A percentile compares a stretch with the other conserved stretches of the same genome.
These are phyloP conservation scores for Mylabris phalerata DNA, from an alignment of 1,140 invertebrate genomes.

Conservation along the genomic window DNA sequence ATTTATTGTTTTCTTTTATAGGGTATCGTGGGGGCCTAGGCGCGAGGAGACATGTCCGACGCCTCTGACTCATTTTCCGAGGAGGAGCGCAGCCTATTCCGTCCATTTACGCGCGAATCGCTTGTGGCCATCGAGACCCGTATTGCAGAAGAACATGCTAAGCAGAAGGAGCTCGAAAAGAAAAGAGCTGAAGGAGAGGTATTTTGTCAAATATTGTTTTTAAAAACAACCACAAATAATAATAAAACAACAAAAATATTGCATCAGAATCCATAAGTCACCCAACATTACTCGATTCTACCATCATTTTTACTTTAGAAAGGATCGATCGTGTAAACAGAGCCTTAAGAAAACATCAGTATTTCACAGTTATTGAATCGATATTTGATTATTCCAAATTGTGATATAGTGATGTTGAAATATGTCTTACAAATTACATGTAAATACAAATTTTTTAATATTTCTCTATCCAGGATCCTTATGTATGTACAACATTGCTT, in stretches of 20 bases:
- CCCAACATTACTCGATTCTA: background rate
- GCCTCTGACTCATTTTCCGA: constrained; percentile 82
- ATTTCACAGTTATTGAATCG: too few relatives aligned
- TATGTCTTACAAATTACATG: constrained; percentile 1
- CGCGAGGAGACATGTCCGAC: constrained; percentile 66
- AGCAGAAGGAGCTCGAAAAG: constrained; percentile 92
- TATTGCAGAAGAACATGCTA: constrained; percentile 89
- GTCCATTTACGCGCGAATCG: constrained; percentile 95
- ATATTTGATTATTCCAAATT: too few relatives aligned
- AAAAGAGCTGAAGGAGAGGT: constrained; percentile 92
- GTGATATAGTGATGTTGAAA: background rate
- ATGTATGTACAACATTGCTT: constrained; percentile 24
- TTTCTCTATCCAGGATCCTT: constrained; percentile 12
- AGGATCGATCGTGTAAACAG: too few relatives aligned
- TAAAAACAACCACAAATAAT: too few relatives aligned
- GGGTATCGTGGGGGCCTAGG: constrained; percentile 45
- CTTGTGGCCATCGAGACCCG: constrained; percentile 86
- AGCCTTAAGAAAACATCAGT: too few relatives aligned
- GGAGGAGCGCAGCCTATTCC: constrained; percentile 92
- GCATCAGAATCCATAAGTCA: too few relatives aligned
- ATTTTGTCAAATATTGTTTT: constrained; percentile 21
- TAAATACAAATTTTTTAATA: constrained; percentile 22
- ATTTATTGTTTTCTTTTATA: constrained; percentile 21
- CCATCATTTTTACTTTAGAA: background rate
- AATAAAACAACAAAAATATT: too few relatives aligned